phyloP scores from a whole-genome alignment of 1,140 invertebrate genomes.

The Lamellibrachia luymesi region DNA sequence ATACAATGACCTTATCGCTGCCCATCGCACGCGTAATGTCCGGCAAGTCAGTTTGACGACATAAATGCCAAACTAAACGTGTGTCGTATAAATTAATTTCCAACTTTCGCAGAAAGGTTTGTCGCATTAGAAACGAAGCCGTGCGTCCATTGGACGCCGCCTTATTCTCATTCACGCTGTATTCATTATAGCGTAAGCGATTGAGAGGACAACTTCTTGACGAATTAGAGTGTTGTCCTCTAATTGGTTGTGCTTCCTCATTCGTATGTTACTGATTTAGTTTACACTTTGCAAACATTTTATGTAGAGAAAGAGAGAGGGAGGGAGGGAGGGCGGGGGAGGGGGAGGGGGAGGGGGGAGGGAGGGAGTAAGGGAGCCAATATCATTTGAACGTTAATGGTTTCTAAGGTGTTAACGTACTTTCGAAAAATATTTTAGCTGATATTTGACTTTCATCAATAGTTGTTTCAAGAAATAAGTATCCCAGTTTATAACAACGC shows the following conservation, averaged over 20 bases:
- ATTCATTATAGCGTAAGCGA: neutral
- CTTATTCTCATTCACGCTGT: neutral
- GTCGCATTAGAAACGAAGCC: neutral
- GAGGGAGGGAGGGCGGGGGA: no score
- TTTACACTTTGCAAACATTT: neutral
- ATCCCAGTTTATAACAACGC: no score
- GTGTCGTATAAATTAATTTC: slow-evolving; percentile 5
- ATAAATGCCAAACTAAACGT: slow-evolving; percentile 1
- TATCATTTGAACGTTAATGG: no score
- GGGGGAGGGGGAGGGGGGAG: no score
- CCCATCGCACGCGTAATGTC: neutral
- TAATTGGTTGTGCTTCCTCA: neutral
- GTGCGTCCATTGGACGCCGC: neutral
- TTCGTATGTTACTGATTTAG: neutral
- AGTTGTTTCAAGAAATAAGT: no score
- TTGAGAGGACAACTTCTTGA: neutral
- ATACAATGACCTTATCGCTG: neutral
- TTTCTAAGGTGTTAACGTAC: no score
- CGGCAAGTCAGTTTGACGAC: neutral
- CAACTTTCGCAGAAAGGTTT: slow-evolving; percentile 1
- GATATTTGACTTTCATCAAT: no score
- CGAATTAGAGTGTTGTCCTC: neutral
- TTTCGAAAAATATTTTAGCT: no score
- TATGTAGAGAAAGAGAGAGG: neutral
- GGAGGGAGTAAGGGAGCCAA: no score